Conservation (phyloP, 2,888 invertebrate genomes). For the Taphrorychus bicolor region DNA sequence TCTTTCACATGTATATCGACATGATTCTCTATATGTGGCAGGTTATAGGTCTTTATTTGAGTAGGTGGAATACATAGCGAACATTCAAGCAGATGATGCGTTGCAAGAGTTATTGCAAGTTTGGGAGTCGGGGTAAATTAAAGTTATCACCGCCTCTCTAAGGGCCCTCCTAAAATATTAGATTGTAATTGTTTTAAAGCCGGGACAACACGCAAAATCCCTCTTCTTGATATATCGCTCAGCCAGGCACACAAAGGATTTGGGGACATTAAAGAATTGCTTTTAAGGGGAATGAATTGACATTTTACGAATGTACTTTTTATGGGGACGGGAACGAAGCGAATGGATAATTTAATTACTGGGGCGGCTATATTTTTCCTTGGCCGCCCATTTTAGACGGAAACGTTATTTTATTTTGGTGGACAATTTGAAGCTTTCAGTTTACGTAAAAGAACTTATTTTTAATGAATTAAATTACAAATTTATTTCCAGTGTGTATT, state of each 20-base stretch:
- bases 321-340: neutral
- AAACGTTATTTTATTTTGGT: too few species aligned
- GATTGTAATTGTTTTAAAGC: conserved; percentile 44
- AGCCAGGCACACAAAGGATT: conserved; percentile 29
- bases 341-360: neutral
- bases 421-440: too few species aligned
- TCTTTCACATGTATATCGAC: conserved; percentile 23
- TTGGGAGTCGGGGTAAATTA: conserved; percentile 34
- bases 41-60: conserved; percentile 19
- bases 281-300: neutral
- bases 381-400: neutral
- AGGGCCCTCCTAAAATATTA: conserved; percentile 41
- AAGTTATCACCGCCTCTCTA: conserved; percentile 37
- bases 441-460: too few species aligned
- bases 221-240: conserved; percentile 36
- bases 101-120: neutral
- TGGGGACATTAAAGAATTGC: conserved; percentile 36
- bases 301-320: neutral
- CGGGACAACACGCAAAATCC: conserved; percentile 37
- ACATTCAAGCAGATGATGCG: neutral
- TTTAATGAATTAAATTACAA: too few species aligned
- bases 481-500: too few species aligned
- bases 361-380: neutral
- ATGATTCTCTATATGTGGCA: conserved; percentile 30
- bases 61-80: conserved; percentile 20